Percentiles rank a stretch among this genome's conserved stretches.
These are phyloP conservation scores for Nothocercus nigrocapillus DNA, from an alignment of 2,113 vertebrate species.

Conservation along the genomic window DNA sequence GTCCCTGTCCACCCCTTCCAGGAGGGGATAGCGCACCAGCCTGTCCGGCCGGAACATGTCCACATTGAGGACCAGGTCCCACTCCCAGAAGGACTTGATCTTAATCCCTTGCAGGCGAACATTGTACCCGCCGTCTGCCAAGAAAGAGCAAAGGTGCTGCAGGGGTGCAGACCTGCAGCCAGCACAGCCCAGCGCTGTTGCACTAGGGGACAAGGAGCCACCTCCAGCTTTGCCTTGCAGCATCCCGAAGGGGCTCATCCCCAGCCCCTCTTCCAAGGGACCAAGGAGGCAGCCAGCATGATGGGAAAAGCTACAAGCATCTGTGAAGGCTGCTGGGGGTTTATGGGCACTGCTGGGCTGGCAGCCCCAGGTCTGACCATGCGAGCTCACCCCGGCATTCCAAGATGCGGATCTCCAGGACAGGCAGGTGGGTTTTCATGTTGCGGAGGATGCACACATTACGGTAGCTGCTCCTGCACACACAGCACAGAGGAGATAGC, in stretches of 20 bases:
- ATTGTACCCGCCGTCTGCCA: conserved; percentile 89
- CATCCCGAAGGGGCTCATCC: not conserved
- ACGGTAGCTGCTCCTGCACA: conserved; percentile 86
- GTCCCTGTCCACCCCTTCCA: conserved; percentile 85
- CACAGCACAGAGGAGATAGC: not conserved
- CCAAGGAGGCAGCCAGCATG: not conserved
- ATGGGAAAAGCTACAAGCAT: not conserved
- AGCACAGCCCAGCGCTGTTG: accelerated
- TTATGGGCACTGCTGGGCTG: not conserved
- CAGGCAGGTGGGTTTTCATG: conserved; percentile 86
- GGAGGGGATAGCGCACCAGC: conserved; percentile 93
- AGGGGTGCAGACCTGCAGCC: accelerated
- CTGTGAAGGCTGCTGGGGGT: accelerated
- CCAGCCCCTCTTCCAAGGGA: not conserved
- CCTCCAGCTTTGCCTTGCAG: not conserved
- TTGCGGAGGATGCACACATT: conserved; percentile 92
- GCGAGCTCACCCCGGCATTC: conserved; percentile 88
- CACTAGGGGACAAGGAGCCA: accelerated
- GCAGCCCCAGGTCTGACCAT: not conserved
- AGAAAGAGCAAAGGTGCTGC: not conserved
- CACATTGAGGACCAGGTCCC: conserved; percentile 88
- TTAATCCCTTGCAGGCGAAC: conserved; percentile 93
- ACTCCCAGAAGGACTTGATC: conserved; percentile 90
- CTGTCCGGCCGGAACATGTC: conserved; percentile 89
- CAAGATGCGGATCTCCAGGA: conserved; percentile 93